Evolutionary conservation across 2,113 vertebrate species (phyloP), one percentile per base, ranked within the genome.

Genomic region (Loxodonta africana): DNA sequence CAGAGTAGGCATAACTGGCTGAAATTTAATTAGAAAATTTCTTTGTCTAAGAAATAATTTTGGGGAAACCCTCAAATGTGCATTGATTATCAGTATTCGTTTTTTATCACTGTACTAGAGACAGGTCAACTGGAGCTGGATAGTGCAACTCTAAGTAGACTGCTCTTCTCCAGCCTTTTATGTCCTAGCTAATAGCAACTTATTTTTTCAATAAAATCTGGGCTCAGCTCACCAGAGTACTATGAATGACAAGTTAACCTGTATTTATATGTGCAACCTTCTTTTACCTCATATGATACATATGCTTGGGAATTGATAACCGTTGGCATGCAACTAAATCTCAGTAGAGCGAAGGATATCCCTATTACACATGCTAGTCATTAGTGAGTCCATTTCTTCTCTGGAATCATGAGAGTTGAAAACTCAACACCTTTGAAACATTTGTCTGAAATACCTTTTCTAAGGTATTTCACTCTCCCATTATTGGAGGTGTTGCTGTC

Each of bases 21-120:
- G 25, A 91, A 93, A 92, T 60, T 88, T 96, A 78, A 51, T 83
- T 78, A 91, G 82, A 88, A 94, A 51, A 69, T 87, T 26, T 87
- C 18, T 92, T 87, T n/a, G 17, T 95, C 88, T 93, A 37, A 92
- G 80, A 94, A 95, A 30, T 83, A 62, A 51, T 63, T 78, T 92
- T 96, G 83, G 46, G 65, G 28, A 51, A 74, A n/a, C 41, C 63
- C 60, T 30, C 26, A 90, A 85, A 60, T 83, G 21, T 90, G 0
- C 33, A 17, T 85, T 78, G 21, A 44, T 88, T 57, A 3, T 80
- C 21, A 82, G 23, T 48, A 53, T 69, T 86, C 60, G 48, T 76
- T 90, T 83, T 48, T 80, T 25, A 73, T 93, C 28, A 8, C 15
- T 80, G 63, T 86, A 37, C 44, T 93, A 69, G 21, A n/a, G 51